Evolutionary conservation across 2,888 invertebrate genomes (phyloP), one percentile per base, ranked within the genome.

Genomic region (Stenurella melanura): DNA sequence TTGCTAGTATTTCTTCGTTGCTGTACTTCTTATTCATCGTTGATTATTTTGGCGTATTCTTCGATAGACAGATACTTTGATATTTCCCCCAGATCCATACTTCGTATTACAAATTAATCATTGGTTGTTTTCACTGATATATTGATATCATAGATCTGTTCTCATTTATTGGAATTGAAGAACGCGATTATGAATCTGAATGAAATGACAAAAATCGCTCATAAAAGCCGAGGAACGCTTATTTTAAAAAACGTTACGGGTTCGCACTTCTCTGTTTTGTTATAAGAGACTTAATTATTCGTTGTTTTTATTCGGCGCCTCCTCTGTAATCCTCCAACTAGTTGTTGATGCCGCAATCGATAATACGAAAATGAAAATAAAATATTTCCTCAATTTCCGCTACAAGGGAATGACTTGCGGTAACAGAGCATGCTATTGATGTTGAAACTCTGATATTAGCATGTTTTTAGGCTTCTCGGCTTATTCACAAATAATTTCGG

Each of bases 381-480:
- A 50, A 50, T 50, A 50, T 50, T 50, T 50, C n/a, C 50, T n/a
- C 50, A 50, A 50, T 50, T 50, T 50, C 50, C 50, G 50, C 50
- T 17, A 50, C 50, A 50, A 50, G n/a, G 15, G 50, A 50, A 63
- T 63, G 63, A 63, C 63, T 63, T 26, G 63, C 63, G 63, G 50
- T 50, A 50, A 50, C 50, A 50, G 50, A 50, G 50, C 50, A 50
- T 50, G 50, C 50, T n/a, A 50, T 50, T 63, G n/a, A 38, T 38
- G 63, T 63, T 26, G 38, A 63, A 63, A 21, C 63, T 34, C 38
- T 17, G 19, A 63, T 38, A 63, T 63, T 63, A 63, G 26, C 63
- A 63, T 63, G 63, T 63, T 63, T 63, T 63, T 17, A 38, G 30
- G 17, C 63, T 63, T 21, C 63, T 26, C 63, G 63, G 63, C 63